Conservation (phyloP, 2,888 invertebrate genomes). For the Nephrotoma guestfalica region DNA sequence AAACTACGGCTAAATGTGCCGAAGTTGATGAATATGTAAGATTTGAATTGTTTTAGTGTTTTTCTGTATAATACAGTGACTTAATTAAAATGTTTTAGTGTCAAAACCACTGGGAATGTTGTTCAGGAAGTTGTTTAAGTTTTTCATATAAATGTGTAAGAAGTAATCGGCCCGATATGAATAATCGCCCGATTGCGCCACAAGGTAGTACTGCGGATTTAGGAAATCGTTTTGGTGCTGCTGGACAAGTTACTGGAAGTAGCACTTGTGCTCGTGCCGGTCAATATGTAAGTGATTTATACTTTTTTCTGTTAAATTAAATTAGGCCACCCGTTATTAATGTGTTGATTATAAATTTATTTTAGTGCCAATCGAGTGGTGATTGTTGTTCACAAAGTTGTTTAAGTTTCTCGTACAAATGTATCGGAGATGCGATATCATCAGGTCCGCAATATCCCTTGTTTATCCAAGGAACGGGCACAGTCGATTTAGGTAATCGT, state of each 20-base stretch:
- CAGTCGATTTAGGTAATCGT: not conserved
- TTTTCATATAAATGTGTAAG: constrained; percentile 20
- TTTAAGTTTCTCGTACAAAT: constrained; percentile 20
- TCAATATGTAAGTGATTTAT: not conserved
- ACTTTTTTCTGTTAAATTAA: not conserved
- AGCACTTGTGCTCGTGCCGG: not conserved
- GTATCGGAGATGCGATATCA: constrained; percentile 14
- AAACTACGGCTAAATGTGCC: not conserved
- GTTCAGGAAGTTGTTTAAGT: constrained; percentile 24
- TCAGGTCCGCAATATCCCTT: not conserved
- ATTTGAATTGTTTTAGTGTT: not conserved
- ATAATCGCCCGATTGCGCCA: not conserved
- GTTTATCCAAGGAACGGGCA: not conserved
- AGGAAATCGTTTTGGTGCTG: not conserved
- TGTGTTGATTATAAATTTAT: not conserved
- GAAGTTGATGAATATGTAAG: not conserved
- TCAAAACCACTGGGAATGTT: constrained; percentile 25
- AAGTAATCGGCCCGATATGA: not conserved
- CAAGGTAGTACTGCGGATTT: not conserved
- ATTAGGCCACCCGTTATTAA: not conserved
- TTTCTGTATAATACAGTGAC: not conserved
- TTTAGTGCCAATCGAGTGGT: constrained; percentile 24
- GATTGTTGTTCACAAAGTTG: constrained; percentile 29
- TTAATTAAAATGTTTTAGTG: constrained; percentile 18
- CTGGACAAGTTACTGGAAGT: not conserved